Percentiles rank a stretch among this genome's conserved stretches.
phyloP scores from a whole-genome alignment of 2,888 invertebrate genomes.

The Sinhomidia bicolor region DNA sequence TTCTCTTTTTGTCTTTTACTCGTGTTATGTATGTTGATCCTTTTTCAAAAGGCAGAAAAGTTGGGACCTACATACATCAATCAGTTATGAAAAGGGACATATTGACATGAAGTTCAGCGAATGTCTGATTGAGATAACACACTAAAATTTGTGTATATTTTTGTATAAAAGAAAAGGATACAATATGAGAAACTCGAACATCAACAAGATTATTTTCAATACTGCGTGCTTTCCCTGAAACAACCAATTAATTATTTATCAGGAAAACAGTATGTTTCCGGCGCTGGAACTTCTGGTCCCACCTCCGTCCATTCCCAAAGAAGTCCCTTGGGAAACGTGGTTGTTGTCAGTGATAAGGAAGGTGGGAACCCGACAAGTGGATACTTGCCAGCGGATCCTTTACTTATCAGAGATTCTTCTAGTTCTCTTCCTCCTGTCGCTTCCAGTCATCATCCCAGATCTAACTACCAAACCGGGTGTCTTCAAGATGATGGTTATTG shows the following conservation, averaged over 20 bases:
- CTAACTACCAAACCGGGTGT: constrained; percentile 63
- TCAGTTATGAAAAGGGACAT: too few relatives aligned
- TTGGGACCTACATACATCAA: too few relatives aligned
- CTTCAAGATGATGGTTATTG: constrained; percentile 78
- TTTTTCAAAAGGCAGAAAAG: too few relatives aligned
- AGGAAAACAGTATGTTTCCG: constrained; percentile 19
- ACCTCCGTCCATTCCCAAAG: constrained; percentile 56
- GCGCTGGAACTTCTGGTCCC: not conserved
- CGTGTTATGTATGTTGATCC: not conserved
- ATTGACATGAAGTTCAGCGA: too few relatives aligned
- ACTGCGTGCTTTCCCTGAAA: not conserved
- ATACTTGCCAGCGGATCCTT: constrained; percentile 75
- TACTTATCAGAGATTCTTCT: constrained; percentile 72
- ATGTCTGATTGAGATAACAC: too few relatives aligned
- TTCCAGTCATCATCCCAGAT: constrained; percentile 25
- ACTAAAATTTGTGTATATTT: too few relatives aligned
- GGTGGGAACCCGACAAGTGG: constrained; percentile 71
- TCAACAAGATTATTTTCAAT: too few relatives aligned
- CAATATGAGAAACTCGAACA: too few relatives aligned
- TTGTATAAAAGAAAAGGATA: too few relatives aligned
- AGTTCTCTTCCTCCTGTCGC: constrained; percentile 38
- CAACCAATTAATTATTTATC: constrained; percentile 50
- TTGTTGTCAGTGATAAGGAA: constrained; percentile 67
- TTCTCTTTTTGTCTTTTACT: too few relatives aligned
- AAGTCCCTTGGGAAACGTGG: constrained; percentile 50